A percentile compares a stretch with the other conserved stretches of the same genome.
phyloP scores from a whole-genome alignment of 2,113 vertebrate species.

The Eidolon helvum region DNA sequence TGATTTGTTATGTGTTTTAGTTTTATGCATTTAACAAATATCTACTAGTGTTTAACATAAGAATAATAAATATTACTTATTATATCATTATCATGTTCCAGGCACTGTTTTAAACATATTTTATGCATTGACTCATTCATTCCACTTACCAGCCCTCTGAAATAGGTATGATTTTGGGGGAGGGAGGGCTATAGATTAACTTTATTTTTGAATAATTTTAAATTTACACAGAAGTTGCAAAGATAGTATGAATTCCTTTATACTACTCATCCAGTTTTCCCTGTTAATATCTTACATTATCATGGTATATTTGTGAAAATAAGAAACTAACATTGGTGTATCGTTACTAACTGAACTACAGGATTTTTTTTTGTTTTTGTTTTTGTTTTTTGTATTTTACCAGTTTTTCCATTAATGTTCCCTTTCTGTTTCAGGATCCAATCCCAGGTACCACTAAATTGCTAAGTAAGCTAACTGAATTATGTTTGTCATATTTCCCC shows the following conservation, averaged over 20 bases:
- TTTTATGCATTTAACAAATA: background rate
- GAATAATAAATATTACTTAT: background rate
- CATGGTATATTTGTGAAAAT: background rate
- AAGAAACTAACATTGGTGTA: background rate
- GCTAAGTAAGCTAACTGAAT: background rate
- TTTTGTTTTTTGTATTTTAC: background rate
- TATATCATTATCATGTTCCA: background rate
- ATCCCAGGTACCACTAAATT: background rate
- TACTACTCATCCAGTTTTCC: background rate
- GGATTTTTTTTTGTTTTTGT: background rate
- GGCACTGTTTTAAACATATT: background rate
- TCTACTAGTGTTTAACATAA: background rate
- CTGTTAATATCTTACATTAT: background rate
- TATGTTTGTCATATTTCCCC: background rate
- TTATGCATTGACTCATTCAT: background rate
- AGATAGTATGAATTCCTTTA: background rate
- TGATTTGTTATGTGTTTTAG: background rate
- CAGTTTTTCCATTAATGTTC: background rate
- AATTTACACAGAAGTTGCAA: background rate
- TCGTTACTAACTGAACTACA: background rate
- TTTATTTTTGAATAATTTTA: conserved; percentile 5
- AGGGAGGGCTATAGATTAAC: background rate
- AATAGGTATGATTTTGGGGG: background rate
- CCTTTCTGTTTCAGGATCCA: background rate
- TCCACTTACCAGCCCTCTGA: background rate